phyloP scores from a whole-genome alignment of 2,888 invertebrate genomes.

The Thymelicus acteon region DNA sequence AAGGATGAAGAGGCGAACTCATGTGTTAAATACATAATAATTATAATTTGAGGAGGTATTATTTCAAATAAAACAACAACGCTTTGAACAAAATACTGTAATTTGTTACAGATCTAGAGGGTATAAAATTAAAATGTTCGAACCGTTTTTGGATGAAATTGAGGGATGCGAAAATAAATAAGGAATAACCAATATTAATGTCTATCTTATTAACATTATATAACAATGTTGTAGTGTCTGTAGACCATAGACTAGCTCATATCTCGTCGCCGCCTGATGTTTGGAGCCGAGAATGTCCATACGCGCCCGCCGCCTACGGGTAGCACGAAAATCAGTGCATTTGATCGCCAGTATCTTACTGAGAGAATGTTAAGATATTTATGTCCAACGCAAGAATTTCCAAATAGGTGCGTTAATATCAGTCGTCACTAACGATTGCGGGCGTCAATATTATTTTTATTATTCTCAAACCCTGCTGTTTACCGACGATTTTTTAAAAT shows the following conservation, averaged over 20 bases:
- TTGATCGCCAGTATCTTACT: neutral
- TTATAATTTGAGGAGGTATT: neutral
- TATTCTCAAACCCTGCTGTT: no score
- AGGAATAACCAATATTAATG: conserved; percentile 14
- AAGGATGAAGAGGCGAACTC: no score
- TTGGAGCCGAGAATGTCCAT: neutral
- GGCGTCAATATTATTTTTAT: no score
- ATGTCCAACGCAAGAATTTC: no score
- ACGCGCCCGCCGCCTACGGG: neutral
- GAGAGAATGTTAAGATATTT: no score
- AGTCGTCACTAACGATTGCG: no score
- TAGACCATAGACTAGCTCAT: conserved; percentile 21
- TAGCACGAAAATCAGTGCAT: neutral
- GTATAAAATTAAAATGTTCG: conserved; percentile 12
- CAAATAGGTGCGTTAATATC: no score
- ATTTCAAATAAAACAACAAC: conserved; percentile 45
- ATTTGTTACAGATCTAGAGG: conserved; percentile 78
- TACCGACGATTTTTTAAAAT: no score
- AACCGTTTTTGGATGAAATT: conserved; percentile 11
- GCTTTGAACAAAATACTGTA: conserved; percentile 75
- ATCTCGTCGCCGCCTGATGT: neutral
- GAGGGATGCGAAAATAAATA: conserved; percentile 26
- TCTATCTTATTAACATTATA: conserved; percentile 18
- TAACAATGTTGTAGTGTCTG: conserved; percentile 29
- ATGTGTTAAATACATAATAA: no score